Evolutionary conservation across 2,888 invertebrate species (phyloP), one percentile per base, ranked within the genome.

Genomic region (Hipparchia semele): DNA sequence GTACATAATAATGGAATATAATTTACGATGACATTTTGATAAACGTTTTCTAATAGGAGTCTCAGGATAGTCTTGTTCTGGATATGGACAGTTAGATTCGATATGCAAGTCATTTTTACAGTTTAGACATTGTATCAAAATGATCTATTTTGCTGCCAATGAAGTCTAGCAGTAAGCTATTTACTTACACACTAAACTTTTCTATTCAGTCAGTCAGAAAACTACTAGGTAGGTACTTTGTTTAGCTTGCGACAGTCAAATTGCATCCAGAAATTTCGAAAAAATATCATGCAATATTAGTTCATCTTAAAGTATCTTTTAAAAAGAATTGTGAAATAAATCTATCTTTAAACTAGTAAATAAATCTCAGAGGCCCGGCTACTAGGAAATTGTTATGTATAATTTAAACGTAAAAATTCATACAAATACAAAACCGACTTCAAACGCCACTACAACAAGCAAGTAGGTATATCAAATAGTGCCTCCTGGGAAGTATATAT

Each of bases 1-100:
- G 67, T 67, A 68, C 64, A 56, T 51, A 59, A 69, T 71, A 72
- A 64, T 72, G 68, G 54, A 67, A 53, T 49, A 68, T 74, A 72
- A 70, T 74, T 70, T 76, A 74, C 68, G 68, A 76, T 74, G 70
- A 68, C 67, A 70, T 69, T 75, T 56, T 74, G 75, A 74, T 74
- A 74, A 74, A 68, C 65, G 70, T 67, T 71, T 65, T 68, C 68
- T 60, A 68, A 53, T 61, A 13, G 46, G 49, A 62, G 53, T 46
- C 58, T 58, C 46, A 46, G 13, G 56, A 58, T 45, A 67, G 4
- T 64, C 61, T 53, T 51, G 65, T 10, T 65, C 65, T 65, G 53
- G 65, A 49, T 64, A 49, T 23, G 49, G 64, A 23, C 64, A 49
- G 10, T 49, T 64, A 10, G 49, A 64, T 64, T 49, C 13, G 49